These are phyloP conservation scores for Phalacrocorax brasilianus DNA, from an alignment of 2,113 vertebrate genomes.

Conservation along the genomic window DNA sequence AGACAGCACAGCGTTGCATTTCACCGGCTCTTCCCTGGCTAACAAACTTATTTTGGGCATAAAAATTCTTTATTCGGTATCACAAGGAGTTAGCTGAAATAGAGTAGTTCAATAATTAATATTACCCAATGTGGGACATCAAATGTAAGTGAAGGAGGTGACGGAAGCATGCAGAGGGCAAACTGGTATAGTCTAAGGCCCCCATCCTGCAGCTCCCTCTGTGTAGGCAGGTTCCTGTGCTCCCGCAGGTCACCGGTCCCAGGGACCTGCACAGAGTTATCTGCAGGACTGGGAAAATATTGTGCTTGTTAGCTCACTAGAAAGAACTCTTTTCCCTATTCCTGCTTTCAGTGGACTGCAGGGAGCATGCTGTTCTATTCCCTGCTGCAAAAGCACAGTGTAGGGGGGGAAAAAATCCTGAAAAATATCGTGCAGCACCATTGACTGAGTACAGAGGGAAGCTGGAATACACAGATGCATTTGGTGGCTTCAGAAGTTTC, in stretches of 20 bases:
- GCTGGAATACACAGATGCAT: neutral
- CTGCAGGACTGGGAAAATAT: neutral
- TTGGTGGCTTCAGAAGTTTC: neutral
- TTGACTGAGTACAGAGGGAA: neutral
- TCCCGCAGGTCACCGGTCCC: neutral
- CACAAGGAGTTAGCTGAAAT: neutral
- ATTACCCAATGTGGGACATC: neutral
- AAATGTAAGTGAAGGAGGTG: neutral
- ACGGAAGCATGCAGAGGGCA: neutral
- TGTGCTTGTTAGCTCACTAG: slow-evolving; percentile 51
- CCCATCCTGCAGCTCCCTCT: neutral
- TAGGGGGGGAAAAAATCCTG: neutral
- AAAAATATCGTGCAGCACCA: neutral
- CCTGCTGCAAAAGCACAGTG: neutral
- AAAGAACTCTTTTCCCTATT: neutral
- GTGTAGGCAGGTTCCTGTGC: neutral
- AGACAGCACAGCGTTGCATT: neutral
- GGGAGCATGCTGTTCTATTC: neutral
- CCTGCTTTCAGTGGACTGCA: neutral
- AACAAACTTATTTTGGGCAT: neutral
- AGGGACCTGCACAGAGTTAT: neutral
- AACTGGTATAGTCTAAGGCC: neutral
- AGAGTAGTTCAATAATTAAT: neutral
- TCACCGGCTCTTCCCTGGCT: neutral
- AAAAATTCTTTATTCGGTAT: neutral